Evolutionary conservation across 2,797 vertebrate species (phyloP).

Genomic region (Molossus alvarezi): DNA sequence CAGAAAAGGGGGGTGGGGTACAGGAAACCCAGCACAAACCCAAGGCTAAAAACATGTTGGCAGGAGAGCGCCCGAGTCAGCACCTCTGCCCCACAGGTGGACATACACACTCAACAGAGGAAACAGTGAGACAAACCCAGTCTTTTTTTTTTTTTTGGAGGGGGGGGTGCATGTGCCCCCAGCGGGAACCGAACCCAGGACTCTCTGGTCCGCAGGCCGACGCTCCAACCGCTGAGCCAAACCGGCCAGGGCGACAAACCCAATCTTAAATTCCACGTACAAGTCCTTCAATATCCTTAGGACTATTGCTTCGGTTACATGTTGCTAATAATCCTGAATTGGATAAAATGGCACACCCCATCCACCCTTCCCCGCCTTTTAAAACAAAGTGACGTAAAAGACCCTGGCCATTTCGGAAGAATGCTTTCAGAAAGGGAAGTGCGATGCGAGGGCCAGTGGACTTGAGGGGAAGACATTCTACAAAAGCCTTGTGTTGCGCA

Average conservation of each 20-base stretch:
- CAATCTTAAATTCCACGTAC: background rate
- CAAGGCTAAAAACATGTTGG: background rate
- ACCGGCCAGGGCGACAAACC: background rate
- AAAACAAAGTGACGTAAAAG: background rate
- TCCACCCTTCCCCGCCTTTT: background rate
- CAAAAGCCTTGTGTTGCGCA: background rate
- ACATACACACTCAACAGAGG: background rate
- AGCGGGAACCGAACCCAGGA: too few species aligned
- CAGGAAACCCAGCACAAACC: background rate
- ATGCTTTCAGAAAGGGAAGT: background rate
- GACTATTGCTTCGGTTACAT: background rate
- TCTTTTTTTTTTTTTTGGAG: too few species aligned
- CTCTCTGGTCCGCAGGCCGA: too few species aligned
- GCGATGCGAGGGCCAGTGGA: background rate
- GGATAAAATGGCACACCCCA: background rate
- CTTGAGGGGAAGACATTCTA: background rate
- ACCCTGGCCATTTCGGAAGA: slow-evolving; percentile 40
- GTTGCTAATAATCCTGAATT: slow-evolving; percentile 34
- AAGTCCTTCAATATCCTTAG: background rate
- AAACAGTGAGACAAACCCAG: background rate
- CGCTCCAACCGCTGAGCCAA: too few species aligned
- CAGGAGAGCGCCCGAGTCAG: background rate
- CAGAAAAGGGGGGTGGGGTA: background rate
- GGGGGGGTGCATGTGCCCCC: too few species aligned
- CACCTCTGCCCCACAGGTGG: background rate